These are phyloP conservation scores for Laspeyria flexula DNA, from an alignment of 2,888 invertebrate species.

Conservation along the genomic window DNA sequence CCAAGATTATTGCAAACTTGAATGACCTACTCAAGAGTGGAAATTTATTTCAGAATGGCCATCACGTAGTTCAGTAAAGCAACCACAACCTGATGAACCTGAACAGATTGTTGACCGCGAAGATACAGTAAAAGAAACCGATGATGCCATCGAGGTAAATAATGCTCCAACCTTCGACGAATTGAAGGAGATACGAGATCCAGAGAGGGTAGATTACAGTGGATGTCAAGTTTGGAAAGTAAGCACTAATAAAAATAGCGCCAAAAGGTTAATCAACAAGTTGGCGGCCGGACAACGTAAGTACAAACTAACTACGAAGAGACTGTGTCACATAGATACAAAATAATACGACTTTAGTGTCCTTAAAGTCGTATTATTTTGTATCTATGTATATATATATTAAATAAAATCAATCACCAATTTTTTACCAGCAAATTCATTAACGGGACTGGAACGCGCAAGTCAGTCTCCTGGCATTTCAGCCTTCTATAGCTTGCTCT, in stretches of 20 bases:
- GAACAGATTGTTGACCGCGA: slow-evolving; percentile 30
- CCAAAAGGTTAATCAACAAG: slow-evolving; percentile 63
- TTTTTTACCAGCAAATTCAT: no score
- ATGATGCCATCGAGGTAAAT: slow-evolving; percentile 13
- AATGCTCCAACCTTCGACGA: no score
- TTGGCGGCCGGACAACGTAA: slow-evolving; percentile 73
- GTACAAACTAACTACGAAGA: slow-evolving; percentile 18
- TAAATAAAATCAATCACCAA: no score
- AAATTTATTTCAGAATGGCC: slow-evolving; percentile 69
- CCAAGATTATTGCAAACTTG: neutral
- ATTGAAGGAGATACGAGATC: slow-evolving; percentile 28
- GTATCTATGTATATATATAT: no score
- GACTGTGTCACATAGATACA: neutral
- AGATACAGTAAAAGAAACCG: slow-evolving; percentile 29
- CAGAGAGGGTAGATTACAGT: slow-evolving; percentile 87
- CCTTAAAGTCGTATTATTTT: no score
- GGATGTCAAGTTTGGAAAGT: slow-evolving; percentile 93
- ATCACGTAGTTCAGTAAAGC: slow-evolving; percentile 67
- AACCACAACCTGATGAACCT: slow-evolving; percentile 53
- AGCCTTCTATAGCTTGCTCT: no score
- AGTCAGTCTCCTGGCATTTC: no score
- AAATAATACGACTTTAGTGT: no score
- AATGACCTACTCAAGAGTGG: slow-evolving; percentile 12
- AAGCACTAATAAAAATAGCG: slow-evolving; percentile 76
- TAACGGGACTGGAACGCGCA: no score